phyloP scores from a whole-genome alignment of 2,888 invertebrate genomes.

The Lasioglossum leucozonium region DNA sequence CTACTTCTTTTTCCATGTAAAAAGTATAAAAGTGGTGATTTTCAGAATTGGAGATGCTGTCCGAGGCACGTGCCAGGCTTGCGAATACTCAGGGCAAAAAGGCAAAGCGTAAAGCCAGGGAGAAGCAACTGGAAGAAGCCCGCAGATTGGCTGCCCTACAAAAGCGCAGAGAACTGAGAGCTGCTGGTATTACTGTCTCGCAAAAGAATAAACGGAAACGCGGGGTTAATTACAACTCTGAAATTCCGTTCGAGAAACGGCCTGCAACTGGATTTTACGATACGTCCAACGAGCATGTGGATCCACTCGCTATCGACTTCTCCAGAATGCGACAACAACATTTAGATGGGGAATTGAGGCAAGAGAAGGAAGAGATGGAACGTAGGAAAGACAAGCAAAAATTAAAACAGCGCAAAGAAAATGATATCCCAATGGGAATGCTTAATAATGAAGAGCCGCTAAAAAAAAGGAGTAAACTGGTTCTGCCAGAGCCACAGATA shows the following conservation, averaged over 20 bases:
- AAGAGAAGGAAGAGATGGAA: conserved; percentile 97
- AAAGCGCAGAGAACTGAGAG: conserved; percentile 98
- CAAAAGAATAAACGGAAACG: conserved; percentile 93
- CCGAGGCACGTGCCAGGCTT: conserved; percentile 98
- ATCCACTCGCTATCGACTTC: conserved; percentile 96
- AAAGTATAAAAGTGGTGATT: conserved; percentile 31
- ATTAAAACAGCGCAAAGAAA: conserved; percentile 97
- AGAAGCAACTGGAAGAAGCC: conserved; percentile 99
- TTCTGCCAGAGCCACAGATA: conserved; percentile 98
- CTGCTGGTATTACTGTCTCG: conserved; percentile 94
- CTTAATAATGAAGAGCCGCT: conserved; percentile 94
- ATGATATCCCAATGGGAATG: conserved; percentile 96
- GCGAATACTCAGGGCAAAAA: conserved; percentile 99
- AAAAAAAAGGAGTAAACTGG: conserved; percentile 96
- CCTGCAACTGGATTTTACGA: conserved; percentile 98
- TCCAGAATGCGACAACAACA: conserved; percentile 95
- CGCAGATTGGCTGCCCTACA: conserved; percentile 97
- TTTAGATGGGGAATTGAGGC: conserved; percentile 95
- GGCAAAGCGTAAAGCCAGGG: conserved; percentile 96
- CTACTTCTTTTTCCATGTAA: conserved; percentile 2
- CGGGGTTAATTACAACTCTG: conserved; percentile 98
- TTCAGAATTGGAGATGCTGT: conserved; percentile 98
- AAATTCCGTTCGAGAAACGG: conserved; percentile 98
- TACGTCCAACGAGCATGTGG: conserved; percentile 94
- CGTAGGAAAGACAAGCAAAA: conserved; percentile 98